Base-by-base conservation (phyloP, 2,113 vertebrate species). In the Monopterus albus region DNA sequence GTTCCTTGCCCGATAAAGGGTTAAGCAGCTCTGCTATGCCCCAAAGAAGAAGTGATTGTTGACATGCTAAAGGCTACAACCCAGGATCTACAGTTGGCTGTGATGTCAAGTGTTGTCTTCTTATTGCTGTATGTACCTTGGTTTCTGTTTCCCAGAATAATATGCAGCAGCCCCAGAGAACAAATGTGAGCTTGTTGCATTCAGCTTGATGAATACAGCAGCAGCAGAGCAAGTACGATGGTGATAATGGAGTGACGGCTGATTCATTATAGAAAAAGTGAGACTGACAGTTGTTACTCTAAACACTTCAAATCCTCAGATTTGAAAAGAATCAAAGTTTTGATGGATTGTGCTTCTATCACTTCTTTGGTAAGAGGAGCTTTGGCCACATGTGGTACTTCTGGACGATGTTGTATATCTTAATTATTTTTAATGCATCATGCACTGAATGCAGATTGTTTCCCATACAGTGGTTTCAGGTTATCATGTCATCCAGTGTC, bases 61-160 rank as follows among this genome's bases (percentile, higher is more conserved):
- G n/a, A n/a, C n/a, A n/a, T n/a, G n/a, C 65, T 46, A 9, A 50
- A 31, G n/a, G n/a, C n/a, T n/a, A 59, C 35, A 45, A 46, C 39
- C 10, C 25, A 14, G 13, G 8, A 56, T 40, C 12, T 62, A 2
- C 14, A 25, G 15, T 2, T n/a, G 6, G 55, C 25, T 43, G 6
- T 17, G 31, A 17, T 15, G 2, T 45, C 1, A 12, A 12, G 7
- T 31, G 7, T 56, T 31, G 2, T 25, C 0, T 11, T 20, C 2
- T 40, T 15, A 33, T 33, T 13, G 6, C 21, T 56, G 17, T 3
- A 5, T 12, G 7, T 1, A 0, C 33, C 53, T 28, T 9, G n/a
- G 17, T 61, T 45, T 23, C 12, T 12, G 17, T 29, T 36, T 47
- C 5, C 6, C 55, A 31, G 18, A 49, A 15, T 46, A 15, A 21